Evolutionary conservation across 2,888 invertebrate species (phyloP), one percentile per base, ranked within the genome.

Genomic region (Chydorus sphaericus): DNA sequence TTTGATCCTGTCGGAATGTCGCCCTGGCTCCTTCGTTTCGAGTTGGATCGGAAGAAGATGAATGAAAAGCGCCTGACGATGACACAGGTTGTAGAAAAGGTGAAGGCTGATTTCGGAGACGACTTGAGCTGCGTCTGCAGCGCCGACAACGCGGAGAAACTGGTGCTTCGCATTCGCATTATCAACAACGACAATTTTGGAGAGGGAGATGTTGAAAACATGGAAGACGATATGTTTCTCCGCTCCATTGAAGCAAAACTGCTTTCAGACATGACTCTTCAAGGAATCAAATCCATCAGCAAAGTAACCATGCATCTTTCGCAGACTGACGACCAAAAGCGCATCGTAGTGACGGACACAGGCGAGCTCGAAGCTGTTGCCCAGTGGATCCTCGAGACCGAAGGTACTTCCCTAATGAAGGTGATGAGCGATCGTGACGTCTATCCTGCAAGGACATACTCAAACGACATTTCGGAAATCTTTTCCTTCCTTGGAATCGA

Each of bases 301-400:
- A 97, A 97, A 76, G 98, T 80, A 38, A 99, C 99, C 77, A 98
- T 99, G 98, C 97, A 98, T 76, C 75, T 97, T 67, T 98, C 98
- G 1, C 92, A 91, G 67, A 96, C 93, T 0, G 97, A 98, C 72
- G 82, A 96, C 59, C 99, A 99, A 74, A 99, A 98, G 71, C 80
- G 96, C 48, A 94, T 97, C 58, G 82, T 92, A 49, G 89, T 98
- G 59, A 97, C 96, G 0, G 94, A 96, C 55, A 90, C 91, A 44
- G 98, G 98, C 48, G 96, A 97, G 70, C 99, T 94, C 69, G 96
- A 97, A 70, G 87, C 93, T 0, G 91, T 97, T 59, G 91, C 94
- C 11, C 98, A 99, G 69, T 99, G 98, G 98, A 76, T 99, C 54
- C 74, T 99, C 63, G 98, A 99, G 81, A 99, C 98, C 64, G 98